A percentile compares a stretch with the other conserved stretches of the same genome.
Evolutionary conservation across 2,888 invertebrate species (phyloP).

Genomic region (Ophioninae sp.): DNA sequence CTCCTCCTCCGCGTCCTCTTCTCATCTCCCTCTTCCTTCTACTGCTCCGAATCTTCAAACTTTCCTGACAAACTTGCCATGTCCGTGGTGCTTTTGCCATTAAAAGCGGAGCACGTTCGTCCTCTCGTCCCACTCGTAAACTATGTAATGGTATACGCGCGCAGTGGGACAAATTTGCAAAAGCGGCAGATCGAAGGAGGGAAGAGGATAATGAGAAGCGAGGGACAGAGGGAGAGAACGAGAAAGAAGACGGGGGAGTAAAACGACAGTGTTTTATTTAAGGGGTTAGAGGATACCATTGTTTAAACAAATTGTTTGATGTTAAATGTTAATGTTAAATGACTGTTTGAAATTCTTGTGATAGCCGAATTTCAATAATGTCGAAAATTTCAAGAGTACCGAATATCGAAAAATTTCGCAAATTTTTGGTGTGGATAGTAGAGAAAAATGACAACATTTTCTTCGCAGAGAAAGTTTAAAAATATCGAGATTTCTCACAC

Average conservation of each 20-base stretch:
- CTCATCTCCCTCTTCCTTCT: background rate
- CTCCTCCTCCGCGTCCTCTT: background rate
- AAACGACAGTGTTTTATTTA: slow-evolving; percentile 10
- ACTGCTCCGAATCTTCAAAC: slow-evolving; percentile 52
- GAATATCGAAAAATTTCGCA: too few species aligned
- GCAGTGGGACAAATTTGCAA: slow-evolving; percentile 47
- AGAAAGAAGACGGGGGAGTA: background rate
- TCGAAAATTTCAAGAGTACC: too few species aligned
- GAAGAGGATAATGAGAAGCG: slow-evolving; percentile 11
- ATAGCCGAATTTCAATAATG: too few species aligned
- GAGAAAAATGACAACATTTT: too few species aligned
- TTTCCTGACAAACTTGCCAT: slow-evolving; percentile 66
- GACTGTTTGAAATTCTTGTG: too few species aligned
- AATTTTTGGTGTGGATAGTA: too few species aligned
- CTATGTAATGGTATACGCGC: slow-evolving; percentile 49
- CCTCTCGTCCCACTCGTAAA: slow-evolving; percentile 55
- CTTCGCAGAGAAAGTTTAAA: too few species aligned
- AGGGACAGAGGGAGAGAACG: slow-evolving; percentile 1
- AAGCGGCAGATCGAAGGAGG: slow-evolving; percentile 39
- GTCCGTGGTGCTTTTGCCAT: slow-evolving; percentile 67
- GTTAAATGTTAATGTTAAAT: too few species aligned
- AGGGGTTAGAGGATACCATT: too few species aligned
- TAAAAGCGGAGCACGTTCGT: slow-evolving; percentile 64
- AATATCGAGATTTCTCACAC: too few species aligned
- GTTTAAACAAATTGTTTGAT: too few species aligned